Evolutionary conservation across 2,113 vertebrate species (phyloP).

Genomic region (Corythoichthys intestinalis): DNA sequence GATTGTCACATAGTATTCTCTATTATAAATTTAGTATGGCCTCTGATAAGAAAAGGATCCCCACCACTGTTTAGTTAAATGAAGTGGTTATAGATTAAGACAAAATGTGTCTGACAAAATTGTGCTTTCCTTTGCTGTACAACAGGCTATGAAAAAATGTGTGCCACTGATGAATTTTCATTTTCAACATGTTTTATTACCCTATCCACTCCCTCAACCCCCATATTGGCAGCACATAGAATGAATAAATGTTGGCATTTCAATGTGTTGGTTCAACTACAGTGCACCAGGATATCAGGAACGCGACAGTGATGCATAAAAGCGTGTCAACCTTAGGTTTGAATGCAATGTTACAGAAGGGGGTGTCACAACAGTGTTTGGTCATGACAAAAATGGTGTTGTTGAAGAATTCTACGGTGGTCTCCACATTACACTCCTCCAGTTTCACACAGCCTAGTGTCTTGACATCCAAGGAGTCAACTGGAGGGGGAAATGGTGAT

Average conservation of each 20-base stretch:
- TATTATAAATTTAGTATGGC: neutral
- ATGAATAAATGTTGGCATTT: conserved; percentile 2
- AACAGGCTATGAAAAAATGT: conserved; percentile 11
- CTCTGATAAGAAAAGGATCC: neutral
- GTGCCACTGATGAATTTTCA: neutral
- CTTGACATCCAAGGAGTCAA: conserved; percentile 54
- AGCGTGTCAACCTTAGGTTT: conserved; percentile 4
- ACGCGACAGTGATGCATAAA: conserved; percentile 25
- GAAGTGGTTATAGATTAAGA: neutral
- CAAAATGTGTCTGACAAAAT: neutral
- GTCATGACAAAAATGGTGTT: conserved; percentile 61
- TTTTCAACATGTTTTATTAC: conserved; percentile 8
- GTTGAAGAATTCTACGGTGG: conserved; percentile 38
- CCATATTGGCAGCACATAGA: neutral
- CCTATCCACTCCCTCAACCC: no score
- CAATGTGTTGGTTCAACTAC: conserved; percentile 7
- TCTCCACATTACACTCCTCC: conserved; percentile 50
- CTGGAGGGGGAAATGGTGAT: conserved; percentile 29
- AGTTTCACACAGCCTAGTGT: conserved; percentile 54
- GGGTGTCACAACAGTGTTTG: conserved; percentile 61
- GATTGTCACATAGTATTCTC: neutral
- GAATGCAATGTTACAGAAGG: conserved; percentile 61
- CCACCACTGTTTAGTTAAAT: neutral
- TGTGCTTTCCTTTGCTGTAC: conserved; percentile 1
- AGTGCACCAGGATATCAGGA: conserved; percentile 24